Evolutionary conservation across 2,113 vertebrate species (phyloP), one percentile per base, ranked within the genome.

Genomic region (Zingel zingel): DNA sequence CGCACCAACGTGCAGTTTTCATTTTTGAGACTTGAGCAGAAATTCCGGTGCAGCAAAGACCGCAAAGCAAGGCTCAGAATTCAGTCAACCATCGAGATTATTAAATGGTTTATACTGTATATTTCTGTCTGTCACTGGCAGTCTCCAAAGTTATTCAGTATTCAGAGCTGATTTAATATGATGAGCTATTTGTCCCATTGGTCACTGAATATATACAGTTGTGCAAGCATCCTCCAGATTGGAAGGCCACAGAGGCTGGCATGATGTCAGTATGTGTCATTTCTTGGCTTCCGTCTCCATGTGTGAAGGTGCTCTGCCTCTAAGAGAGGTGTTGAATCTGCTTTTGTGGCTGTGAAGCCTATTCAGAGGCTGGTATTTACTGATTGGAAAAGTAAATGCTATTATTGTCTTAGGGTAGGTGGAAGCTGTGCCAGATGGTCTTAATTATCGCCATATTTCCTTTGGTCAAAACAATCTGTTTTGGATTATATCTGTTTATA

Each of bases 401-500:
- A 8, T n/a, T 63, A 50, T 65, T 70, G 57, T 43, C 33, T 69
- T 39, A 15, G 56, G 33, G 65, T 18, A 27, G 45, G 74, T n/a
- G 36, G 47, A 68, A 56, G 47, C 30, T 62, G 45, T 67, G 4
- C n/a, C 12, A 25, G n/a, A 27, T 12, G 0, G 2, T 39, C 5
- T 43, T 8, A 30, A 5, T 43, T 53, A 47, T 15, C 47, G 5
- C 57, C 21, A 48, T 18, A n/a, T 69, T 50, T 61, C 3, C 23
- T 61, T 64, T 56, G 33, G 21, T 27, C n/a, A 74, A 33, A 48
- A 33, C 12, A 21, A 12, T n/a, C 11, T 13, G 21, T 57, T 33
- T 25, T 23, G 59, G 23, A 25, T 61, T 1, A 3, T 56, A 6
- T 48, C 10, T 58, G n/a, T 50, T 33, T 13, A 21, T 36, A 1